phyloP scores from a whole-genome alignment of 2,888 invertebrate genomes.

The Drosophila anomelani region DNA sequence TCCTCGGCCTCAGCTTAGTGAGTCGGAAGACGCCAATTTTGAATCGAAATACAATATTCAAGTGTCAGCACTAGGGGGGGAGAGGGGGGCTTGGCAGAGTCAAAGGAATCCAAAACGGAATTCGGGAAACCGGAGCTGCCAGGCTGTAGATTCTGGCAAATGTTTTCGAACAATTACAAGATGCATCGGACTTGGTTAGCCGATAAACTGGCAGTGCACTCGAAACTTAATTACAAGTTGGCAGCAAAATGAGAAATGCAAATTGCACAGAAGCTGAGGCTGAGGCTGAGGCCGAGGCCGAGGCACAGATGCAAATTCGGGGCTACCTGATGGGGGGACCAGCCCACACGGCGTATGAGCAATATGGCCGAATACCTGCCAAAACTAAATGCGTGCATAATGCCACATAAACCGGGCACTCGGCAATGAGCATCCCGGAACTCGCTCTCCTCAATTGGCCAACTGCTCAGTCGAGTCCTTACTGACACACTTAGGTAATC shows the following conservation, averaged over 20 bases:
- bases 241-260: slow-evolving; percentile 55
- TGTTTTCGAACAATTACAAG: slow-evolving; percentile 42
- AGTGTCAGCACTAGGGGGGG: not conserved
- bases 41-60: slow-evolving; percentile 12
- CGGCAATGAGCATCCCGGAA: not conserved
- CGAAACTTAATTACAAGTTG: slow-evolving; percentile 75
- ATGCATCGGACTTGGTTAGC: slow-evolving; percentile 60
- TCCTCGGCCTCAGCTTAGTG: not conserved
- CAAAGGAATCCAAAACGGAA: not conserved
- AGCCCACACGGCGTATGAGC: slow-evolving; percentile 63
- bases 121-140: not conserved
- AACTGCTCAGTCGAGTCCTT: slow-evolving; percentile 18
- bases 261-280: slow-evolving; percentile 35
- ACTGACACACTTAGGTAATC: slow-evolving; percentile 75
- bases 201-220: slow-evolving; percentile 73
- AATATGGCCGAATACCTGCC: slow-evolving; percentile 60
- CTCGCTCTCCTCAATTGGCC: not conserved
- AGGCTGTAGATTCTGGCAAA: not conserved
- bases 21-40: not conserved
- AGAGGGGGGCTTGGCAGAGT: no score
- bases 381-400: slow-evolving; percentile 62
- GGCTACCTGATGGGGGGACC: slow-evolving; percentile 28
- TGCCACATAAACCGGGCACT: slow-evolving; percentile 36
- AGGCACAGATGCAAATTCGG: slow-evolving; percentile 51
- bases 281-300: slow-evolving; percentile 39